Conservation (phyloP, 92 coral and sea anemone species). For the Parazoanthus darwini region DNA sequence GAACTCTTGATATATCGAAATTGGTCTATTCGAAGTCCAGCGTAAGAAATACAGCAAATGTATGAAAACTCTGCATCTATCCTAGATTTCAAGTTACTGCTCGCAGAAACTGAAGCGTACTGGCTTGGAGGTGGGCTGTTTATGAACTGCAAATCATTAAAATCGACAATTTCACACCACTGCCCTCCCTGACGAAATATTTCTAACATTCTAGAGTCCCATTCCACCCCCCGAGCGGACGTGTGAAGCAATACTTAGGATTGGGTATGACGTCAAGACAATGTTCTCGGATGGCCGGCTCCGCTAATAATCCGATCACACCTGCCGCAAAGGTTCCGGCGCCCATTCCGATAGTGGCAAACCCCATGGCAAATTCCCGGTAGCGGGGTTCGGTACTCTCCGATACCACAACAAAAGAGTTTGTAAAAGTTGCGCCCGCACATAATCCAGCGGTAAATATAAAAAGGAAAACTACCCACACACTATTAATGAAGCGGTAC, state of each 20-base stretch:
- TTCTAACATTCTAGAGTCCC: constrained; percentile 50
- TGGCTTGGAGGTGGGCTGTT: not conserved
- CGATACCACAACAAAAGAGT: constrained; percentile 82
- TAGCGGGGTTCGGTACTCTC: constrained; percentile 65
- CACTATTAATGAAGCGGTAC: constrained; percentile 82
- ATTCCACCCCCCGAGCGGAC: constrained; percentile 86
- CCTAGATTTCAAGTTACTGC: no score
- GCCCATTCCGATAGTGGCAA: constrained; percentile 93
- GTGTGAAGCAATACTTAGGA: constrained; percentile 80
- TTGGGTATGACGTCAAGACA: constrained; percentile 62
- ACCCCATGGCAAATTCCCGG: constrained; percentile 89
- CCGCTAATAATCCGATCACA: constrained; percentile 75
- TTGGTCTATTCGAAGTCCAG: no score
- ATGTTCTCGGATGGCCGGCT: constrained; percentile 76
- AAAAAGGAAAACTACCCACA: constrained; percentile 78
- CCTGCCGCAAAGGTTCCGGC: constrained; percentile 89
- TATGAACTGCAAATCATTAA: no score
- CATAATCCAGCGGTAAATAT: constrained; percentile 86
- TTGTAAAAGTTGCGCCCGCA: constrained; percentile 90
- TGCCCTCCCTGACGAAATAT: not conserved
- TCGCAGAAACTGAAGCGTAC: not conserved
- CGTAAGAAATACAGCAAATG: no score
- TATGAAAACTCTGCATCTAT: no score
- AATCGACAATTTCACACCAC: not conserved
- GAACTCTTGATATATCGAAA: no score